A percentile compares a stretch with the other conserved stretches of the same genome.
phyloP scores from a whole-genome alignment of 53 echinoderm and acorn worm genomes.

The Astropecten irregularis region DNA sequence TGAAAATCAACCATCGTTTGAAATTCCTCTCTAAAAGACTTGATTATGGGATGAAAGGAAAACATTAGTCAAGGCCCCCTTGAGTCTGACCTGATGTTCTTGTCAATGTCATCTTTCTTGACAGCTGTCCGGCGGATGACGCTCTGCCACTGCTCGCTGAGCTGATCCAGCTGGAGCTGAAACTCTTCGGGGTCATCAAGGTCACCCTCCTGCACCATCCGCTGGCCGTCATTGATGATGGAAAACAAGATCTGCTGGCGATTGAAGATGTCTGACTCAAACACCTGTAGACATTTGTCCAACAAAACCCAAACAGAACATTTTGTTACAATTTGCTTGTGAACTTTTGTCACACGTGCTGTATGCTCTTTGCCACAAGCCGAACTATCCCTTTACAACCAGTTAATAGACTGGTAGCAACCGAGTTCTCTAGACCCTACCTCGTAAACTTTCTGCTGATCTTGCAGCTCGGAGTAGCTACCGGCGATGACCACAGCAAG shows the following conservation, averaged over 20 bases:
- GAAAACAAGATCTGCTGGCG: constrained; percentile 99
- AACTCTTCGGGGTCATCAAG: constrained; percentile 96
- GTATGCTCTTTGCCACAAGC: too few species aligned
- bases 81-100: constrained; percentile 87
- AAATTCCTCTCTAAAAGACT: too few species aligned
- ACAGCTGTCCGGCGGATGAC: constrained; percentile 86
- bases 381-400: too few species aligned
- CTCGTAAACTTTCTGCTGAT: constrained; percentile 98
- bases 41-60: too few species aligned
- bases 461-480: constrained; percentile 85
- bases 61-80: too few species aligned
- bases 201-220: constrained; percentile 92
- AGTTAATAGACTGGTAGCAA: too few species aligned
- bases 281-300: constrained; percentile 80
- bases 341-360: too few species aligned
- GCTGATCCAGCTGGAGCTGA: constrained; percentile 85
- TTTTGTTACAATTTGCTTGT: too few species aligned
- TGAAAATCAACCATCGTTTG: too few species aligned
- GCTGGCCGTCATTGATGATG: constrained; percentile 97
- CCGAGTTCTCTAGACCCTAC: too few species aligned
- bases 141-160: constrained; percentile 99
- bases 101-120: constrained; percentile 95
- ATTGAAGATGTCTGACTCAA: constrained; percentile 99
- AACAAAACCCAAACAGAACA: too few species aligned
- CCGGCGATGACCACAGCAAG: constrained; percentile 97